Evolutionary conservation across 2,113 vertebrate species (phyloP).

Genomic region (Pipa parva): DNA sequence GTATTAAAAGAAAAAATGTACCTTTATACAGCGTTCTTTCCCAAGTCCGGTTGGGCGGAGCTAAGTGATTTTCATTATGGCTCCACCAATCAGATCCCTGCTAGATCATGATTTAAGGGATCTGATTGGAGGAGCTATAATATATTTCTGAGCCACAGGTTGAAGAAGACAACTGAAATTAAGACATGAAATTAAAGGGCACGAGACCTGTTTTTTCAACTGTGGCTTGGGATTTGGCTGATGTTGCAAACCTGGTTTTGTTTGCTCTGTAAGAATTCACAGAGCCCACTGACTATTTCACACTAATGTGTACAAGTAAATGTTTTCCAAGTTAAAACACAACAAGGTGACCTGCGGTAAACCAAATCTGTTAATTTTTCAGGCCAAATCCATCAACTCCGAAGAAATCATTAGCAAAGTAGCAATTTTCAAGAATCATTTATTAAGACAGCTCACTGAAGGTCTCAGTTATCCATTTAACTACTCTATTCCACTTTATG

Average conservation of each 20-base stretch:
- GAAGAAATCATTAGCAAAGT: conserved; percentile 6
- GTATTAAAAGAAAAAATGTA: no score
- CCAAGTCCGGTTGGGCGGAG: no score
- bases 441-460: not conserved
- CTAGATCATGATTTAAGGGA: no score
- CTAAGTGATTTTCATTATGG: no score
- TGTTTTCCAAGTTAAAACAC: not conserved
- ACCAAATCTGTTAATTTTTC: conserved; percentile 19
- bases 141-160: no score
- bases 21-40: no score
- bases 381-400: not conserved
- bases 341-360: conserved; percentile 4
- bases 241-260: not conserved
- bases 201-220: no score
- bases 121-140: no score
- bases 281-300: not conserved
- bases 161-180: no score
- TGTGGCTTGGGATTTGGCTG: not conserved
- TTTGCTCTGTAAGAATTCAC: conserved; percentile 27
- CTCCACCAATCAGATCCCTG: no score
- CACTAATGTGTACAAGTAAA: not conserved
- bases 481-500: not conserved
- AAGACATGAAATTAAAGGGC: no score
- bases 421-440: not conserved
- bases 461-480: not conserved